phyloP scores from a whole-genome alignment of 2,888 invertebrate genomes.

The Heliconius cydno region DNA sequence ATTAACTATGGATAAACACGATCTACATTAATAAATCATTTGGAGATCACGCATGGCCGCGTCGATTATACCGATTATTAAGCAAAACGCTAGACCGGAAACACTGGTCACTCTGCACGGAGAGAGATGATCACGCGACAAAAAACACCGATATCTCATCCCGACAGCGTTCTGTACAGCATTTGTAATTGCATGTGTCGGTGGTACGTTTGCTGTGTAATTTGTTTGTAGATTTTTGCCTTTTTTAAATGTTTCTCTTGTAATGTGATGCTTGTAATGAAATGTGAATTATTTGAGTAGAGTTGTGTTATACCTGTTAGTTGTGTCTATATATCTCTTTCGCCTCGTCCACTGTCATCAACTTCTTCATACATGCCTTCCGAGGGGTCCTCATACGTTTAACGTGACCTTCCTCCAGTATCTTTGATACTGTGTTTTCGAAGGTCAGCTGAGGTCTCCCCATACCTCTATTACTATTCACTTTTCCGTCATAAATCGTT shows the following conservation, averaged over 20 bases:
- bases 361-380: too few species aligned
- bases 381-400: too few species aligned
- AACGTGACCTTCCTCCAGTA: too few species aligned
- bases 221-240: neutral
- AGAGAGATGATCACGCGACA: slow-evolving; percentile 63
- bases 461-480: too few species aligned
- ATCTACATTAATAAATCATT: slow-evolving; percentile 49
- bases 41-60: slow-evolving; percentile 58
- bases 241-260: neutral
- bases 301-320: neutral
- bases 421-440: too few species aligned
- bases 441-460: too few species aligned
- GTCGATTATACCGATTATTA: slow-evolving; percentile 72
- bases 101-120: slow-evolving; percentile 44
- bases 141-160: slow-evolving; percentile 50
- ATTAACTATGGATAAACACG: slow-evolving; percentile 22
- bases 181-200: slow-evolving; percentile 16
- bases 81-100: slow-evolving; percentile 68
- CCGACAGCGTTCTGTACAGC: slow-evolving; percentile 51
- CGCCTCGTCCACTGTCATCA: too few species aligned
- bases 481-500: too few species aligned
- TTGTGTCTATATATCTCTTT: too few species aligned
- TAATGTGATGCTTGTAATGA: neutral
- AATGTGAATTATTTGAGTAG: neutral
- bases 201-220: slow-evolving; percentile 5